Percentiles rank a stretch among this genome's conserved stretches.
Conservation (phyloP, 2,113 vertebrate species). For the Onychostoma macrolepis region DNA sequence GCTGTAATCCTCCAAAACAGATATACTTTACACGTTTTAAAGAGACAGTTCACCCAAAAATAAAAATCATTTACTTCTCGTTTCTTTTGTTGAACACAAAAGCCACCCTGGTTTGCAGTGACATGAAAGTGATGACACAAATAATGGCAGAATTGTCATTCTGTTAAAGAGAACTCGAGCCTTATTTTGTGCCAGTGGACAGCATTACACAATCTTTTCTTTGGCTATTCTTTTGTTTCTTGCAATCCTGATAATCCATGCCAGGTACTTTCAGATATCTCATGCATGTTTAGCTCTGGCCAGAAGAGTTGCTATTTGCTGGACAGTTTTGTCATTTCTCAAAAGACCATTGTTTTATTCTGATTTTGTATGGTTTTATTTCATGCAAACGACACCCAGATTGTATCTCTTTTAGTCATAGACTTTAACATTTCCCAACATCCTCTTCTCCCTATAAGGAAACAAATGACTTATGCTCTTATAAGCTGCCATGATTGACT, state of each 20-base stretch:
- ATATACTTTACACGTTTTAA: neutral
- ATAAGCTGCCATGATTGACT: neutral
- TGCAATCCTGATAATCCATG: neutral
- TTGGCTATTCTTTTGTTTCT: neutral
- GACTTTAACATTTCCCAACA: neutral
- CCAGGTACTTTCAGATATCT: slow-evolving; percentile 12
- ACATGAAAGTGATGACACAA: neutral
- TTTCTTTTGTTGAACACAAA: neutral
- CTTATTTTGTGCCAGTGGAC: slow-evolving; percentile 1
- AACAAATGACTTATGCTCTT: neutral
- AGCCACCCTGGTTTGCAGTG: neutral
- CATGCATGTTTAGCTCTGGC: neutral
- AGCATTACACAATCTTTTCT: neutral
- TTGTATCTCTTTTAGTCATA: neutral
- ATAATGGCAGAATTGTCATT: neutral
- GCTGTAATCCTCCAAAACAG: neutral
- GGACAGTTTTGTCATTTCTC: neutral
- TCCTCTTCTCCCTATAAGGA: neutral
- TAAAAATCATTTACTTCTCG: too few relatives aligned
- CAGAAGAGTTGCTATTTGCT: neutral
- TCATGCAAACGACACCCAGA: neutral
- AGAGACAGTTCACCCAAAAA: neutral
- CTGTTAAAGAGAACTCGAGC: neutral
- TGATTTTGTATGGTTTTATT: neutral
- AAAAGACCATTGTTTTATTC: neutral